Evolutionary conservation across 2,797 vertebrate species (phyloP), one percentile per base, ranked within the genome.

Genomic region (Phataginus tetradactyla): DNA sequence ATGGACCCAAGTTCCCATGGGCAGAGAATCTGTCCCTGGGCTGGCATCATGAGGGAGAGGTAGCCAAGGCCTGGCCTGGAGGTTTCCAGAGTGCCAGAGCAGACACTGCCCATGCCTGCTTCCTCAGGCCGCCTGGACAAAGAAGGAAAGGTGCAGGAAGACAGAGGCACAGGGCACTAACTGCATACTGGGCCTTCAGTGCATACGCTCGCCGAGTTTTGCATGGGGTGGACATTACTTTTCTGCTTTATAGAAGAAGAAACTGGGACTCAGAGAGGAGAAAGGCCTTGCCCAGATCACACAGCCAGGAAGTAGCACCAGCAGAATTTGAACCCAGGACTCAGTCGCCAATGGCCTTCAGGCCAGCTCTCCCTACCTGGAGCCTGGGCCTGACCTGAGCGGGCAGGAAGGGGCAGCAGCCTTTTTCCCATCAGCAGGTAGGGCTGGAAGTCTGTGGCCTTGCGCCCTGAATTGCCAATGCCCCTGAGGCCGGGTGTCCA

Each of bases 121-220:
- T 59, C 81, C 77, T 39, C 32, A 0, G 21, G n/a, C 17, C 66
- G 68, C 80, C n/a, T n/a, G 20, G 21, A 32, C 9, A 13, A 9
- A 68, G 68, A 45, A 69, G 59, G 21, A 5, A 11, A 39, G 49
- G 15, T 0, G 0, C 11, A 29, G 49, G 87, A 9, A 37, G 27
- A 29, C 15, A 37, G n/a, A n/a, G 29, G 55, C 68, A 1, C 3
- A 0, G 37, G 61, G 42, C 34, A 6, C 79, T 9, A 2, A 5
- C 27, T 83, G 27, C n/a, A 0, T 1, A 7, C 29, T 0, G 1
- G 39, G n/a, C 18, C 6, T 7, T 37, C 12, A 39, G 20, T n/a
- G 2, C 1, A 3, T 13, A 1, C 7, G 1, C 3, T 1, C 11
- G 55, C 59, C 39, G 7, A 12, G n/a, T 10, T 39, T 27, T 4